Evolutionary conservation across 2,113 vertebrate genomes (phyloP).

Genomic region (Atrichornis clamosus): DNA sequence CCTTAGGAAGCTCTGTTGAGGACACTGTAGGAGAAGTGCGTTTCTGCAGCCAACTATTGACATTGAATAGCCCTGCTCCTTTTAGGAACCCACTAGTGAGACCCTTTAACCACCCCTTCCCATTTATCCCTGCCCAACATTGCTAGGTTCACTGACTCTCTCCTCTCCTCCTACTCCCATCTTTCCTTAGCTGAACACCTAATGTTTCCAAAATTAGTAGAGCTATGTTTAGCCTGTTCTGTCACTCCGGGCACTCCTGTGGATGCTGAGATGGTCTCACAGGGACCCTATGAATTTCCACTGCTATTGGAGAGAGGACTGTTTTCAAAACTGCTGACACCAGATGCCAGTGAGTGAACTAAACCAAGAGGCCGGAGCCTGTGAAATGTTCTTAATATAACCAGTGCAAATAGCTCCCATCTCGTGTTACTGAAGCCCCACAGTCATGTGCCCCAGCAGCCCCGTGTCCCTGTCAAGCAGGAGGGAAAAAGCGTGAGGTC

Average conservation of each 20-base stretch:
- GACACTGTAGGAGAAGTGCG: not conserved
- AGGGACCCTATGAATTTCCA: conserved; percentile 37
- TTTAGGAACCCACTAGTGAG: not conserved
- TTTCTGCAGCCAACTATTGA: not conserved
- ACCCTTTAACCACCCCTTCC: not conserved
- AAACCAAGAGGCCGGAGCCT: conserved; percentile 22
- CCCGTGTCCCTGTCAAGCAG: not conserved
- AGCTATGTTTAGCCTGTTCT: conserved; percentile 50
- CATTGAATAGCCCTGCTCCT: not conserved
- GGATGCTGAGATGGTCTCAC: not conserved
- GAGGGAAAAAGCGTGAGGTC: conserved; percentile 27
- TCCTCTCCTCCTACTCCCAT: not conserved
- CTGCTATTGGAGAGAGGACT: conserved; percentile 9
- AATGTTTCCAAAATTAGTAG: conserved; percentile 43
- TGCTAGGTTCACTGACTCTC: not conserved
- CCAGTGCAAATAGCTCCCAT: conserved; percentile 10
- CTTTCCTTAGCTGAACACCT: not conserved
- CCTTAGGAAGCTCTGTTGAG: not conserved
- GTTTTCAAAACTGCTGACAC: conserved; percentile 62
- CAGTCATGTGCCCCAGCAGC: conserved; percentile 31
- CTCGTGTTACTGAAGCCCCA: conserved; percentile 40
- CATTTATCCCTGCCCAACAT: not conserved
- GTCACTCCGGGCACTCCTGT: not conserved
- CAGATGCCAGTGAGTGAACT: conserved; percentile 28
- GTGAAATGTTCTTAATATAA: conserved; percentile 66